phyloP scores from a whole-genome alignment of 2,888 invertebrate genomes.

The Endotricha flammealis region DNA sequence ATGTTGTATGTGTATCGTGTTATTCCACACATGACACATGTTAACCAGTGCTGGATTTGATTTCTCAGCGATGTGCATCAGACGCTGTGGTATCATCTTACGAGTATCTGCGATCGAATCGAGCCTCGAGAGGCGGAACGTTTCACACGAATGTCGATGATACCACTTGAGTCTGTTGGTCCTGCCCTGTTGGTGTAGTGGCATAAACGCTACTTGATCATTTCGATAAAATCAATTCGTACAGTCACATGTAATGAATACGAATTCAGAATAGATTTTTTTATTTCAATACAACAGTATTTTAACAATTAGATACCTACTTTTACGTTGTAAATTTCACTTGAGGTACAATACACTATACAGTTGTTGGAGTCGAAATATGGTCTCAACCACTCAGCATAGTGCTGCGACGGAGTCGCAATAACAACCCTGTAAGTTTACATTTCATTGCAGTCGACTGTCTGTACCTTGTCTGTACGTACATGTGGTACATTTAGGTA shows the following conservation, averaged over 20 bases:
- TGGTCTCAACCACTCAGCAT: too few relatives aligned
- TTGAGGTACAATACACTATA: too few relatives aligned
- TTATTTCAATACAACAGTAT: too few relatives aligned
- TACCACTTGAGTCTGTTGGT: conserved; percentile 27
- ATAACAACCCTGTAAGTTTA: too few relatives aligned
- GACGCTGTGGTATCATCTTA: conserved; percentile 67
- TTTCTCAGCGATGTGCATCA: conserved; percentile 49
- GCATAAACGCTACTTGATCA: conserved; percentile 11
- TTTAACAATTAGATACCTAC: neutral
- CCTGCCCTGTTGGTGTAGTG: neutral
- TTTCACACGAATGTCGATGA: conserved; percentile 61
- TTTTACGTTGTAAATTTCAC: too few relatives aligned
- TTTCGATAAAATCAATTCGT: neutral
- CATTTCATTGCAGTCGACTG: too few relatives aligned
- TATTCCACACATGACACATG: conserved; percentile 63
- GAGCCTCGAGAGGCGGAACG: conserved; percentile 28
- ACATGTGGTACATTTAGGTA: too few relatives aligned
- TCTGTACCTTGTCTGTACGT: too few relatives aligned
- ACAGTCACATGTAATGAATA: conserved; percentile 2
- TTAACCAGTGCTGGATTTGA: conserved; percentile 45
- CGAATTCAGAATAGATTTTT: too few relatives aligned
- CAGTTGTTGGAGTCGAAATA: too few relatives aligned
- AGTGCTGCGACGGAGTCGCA: too few relatives aligned
- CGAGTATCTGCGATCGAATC: conserved; percentile 31
- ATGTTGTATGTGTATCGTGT: conserved; percentile 11